Evolutionary conservation across 2,797 vertebrate genomes (phyloP), one percentile per base, ranked within the genome.

Genomic region (Takifugu rubripes): DNA sequence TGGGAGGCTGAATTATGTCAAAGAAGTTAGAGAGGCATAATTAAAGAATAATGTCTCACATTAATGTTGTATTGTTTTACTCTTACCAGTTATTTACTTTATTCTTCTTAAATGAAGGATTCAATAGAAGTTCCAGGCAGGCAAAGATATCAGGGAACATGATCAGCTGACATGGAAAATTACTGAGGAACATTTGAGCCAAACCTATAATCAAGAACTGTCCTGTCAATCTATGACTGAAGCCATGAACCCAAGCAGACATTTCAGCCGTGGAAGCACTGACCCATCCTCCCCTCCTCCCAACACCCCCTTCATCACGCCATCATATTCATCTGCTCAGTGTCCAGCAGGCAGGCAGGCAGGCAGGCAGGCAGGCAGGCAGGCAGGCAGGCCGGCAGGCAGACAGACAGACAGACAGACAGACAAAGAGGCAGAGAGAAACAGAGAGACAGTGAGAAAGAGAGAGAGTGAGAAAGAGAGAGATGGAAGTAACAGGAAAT

Each of bases 251-350:
- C 67, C 27, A 70, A 66, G 24, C 66, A 58, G 45, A 75, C 36
- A 48, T 67, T 66, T 75, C 56, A 74, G 64, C 61, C 49, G 61
- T 61, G 65, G 68, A 70, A 49, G 71, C 76, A 73, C 24, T 79
- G 70, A 82, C 75, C 80, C 76, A 71, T 81, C 73, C 84, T 79
- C 65, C 68, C 64, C 71, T 84, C 63, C 70, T 74, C 60, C 52
- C 66, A 71, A 77, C 76, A 49, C 80, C 59, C 61, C 71, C 70
- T 82, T 87, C 82, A 83, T 84, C 77, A 81, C 68, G 52, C 52
- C 31, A 59, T 56, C 79, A 78, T 21, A 21, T 87, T 86, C 68
- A 84, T 86, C 74, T 75, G 71, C 80, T 66, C 61, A 68, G 60
- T 70, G 72, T 59, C 71, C 64, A 69, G 62, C 21, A 21, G 21